Base-by-base conservation (phyloP, 2,888 invertebrate species). In the Tachina fera region DNA sequence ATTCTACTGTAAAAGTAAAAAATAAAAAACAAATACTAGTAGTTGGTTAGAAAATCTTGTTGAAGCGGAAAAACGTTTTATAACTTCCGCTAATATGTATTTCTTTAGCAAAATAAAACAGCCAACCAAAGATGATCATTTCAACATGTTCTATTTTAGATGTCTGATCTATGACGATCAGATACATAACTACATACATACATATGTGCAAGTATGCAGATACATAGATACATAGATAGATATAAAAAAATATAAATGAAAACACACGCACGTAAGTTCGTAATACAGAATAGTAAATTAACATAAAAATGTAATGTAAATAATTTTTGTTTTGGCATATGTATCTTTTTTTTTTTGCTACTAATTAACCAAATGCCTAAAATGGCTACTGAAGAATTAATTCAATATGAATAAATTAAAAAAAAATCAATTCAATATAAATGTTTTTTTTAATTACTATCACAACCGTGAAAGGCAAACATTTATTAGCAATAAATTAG, bases 11-110 rank as follows among this genome's bases (percentile, higher is more conserved):
- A n/a, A n/a, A n/a, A n/a, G n/a, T n/a, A n/a, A n/a, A n/a, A n/a
- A n/a, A n/a, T n/a, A n/a, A n/a, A n/a, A n/a, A n/a, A n/a, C n/a
- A n/a, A n/a, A n/a, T 31, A 31, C 6, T 31, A 0, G 31, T 22
- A 58, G 45, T 14, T 22, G 22, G 9, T 9, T 9, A 13, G 22
- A 22, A 61, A 53, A 63, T 22, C 22, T 76, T 56, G 16, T 31
- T 67, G 65, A 47, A 75, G 61, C 82, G 82, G 75, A 82, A 76
- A 76, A 70, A 16, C 61, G 22, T 53, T 39, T 63, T 61, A 13
- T 41, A 70, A 82, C 70, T 70, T 82, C 81, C 70, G 81, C 11
- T 63, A 65, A 53, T 6, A 31, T 31, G 41, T 45, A 9, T 53
- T 65, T 41, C 31, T 39, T 51, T 14, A 56, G 0, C 14, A 70